These are phyloP conservation scores for Masticophis lateralis DNA, from an alignment of 2,797 vertebrate species.

Conservation along the genomic window DNA sequence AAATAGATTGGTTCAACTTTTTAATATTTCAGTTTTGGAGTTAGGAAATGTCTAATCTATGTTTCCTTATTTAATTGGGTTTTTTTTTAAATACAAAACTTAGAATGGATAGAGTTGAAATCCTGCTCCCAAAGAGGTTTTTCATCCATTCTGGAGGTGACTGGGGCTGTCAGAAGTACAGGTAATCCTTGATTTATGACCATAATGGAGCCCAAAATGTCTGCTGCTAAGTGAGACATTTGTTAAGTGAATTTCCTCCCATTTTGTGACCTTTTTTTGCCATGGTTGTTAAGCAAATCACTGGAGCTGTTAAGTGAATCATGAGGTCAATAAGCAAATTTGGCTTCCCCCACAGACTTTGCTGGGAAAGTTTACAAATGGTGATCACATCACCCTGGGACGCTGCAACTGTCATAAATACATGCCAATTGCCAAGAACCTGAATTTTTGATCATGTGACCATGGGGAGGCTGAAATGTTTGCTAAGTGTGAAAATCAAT, in stretches of 20 bases:
- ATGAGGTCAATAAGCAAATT: not conserved
- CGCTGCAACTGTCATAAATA: not conserved
- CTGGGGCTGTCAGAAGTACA: not conserved
- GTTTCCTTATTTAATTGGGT: not conserved
- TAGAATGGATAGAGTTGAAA: not conserved
- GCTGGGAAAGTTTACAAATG: not conserved
- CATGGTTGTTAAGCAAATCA: not conserved
- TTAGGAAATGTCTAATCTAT: not conserved
- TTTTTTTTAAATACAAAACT: not conserved
- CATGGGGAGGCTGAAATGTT: not conserved
- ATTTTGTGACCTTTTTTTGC: not conserved
- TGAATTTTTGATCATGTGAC: not conserved
- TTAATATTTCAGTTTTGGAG: not conserved
- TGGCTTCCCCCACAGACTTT: not conserved
- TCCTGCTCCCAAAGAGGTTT: not conserved
- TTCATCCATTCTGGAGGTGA: not conserved
- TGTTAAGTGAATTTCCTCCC: not conserved
- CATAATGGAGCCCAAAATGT: not conserved
- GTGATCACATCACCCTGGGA: not conserved
- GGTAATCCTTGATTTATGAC: not conserved
- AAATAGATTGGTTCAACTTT: not conserved
- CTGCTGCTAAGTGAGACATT: not conserved
- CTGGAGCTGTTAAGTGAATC: not conserved
- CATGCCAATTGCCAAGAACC: not conserved
- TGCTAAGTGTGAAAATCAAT: not conserved